Evolutionary conservation across 2,888 invertebrate genomes (phyloP).

Genomic region (Amiota mariae): DNA sequence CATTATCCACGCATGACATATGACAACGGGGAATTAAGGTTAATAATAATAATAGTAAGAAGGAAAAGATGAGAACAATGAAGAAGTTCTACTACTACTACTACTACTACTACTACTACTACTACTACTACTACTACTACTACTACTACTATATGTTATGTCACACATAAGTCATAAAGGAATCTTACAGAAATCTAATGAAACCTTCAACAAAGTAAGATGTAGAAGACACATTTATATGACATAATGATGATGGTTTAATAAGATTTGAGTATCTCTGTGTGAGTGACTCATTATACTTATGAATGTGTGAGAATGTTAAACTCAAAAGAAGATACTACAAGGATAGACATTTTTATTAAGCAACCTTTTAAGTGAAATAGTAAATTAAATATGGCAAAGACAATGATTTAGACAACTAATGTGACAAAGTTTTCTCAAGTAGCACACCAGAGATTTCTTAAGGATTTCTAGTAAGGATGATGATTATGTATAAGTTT

Average conservation of each 20-base stretch:
- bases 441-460: neutral
- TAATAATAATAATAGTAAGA: neutral
- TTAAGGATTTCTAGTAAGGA: too few species aligned
- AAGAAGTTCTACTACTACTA: neutral
- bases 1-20: constrained; percentile 61
- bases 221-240: neutral
- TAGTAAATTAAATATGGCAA: constrained; percentile 15
- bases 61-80: neutral
- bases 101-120: too few species aligned
- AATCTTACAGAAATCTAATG: too few species aligned
- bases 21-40: constrained; percentile 62
- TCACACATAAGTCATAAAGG: neutral
- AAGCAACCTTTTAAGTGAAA: constrained; percentile 60
- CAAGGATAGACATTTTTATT: too few species aligned
- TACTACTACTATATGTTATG: too few species aligned
- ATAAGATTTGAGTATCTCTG: constrained; percentile 35
- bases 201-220: neutral
- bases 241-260: constrained; percentile 43
- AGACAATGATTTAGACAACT: neutral
- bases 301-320: neutral
- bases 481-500: too few species aligned
- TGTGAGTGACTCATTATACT: too few species aligned
- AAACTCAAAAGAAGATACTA: too few species aligned
- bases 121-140: too few species aligned
- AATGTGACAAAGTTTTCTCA: constrained; percentile 8